Conservation (phyloP, 2,113 vertebrate genomes). For the Thalassoma bifasciatum region DNA sequence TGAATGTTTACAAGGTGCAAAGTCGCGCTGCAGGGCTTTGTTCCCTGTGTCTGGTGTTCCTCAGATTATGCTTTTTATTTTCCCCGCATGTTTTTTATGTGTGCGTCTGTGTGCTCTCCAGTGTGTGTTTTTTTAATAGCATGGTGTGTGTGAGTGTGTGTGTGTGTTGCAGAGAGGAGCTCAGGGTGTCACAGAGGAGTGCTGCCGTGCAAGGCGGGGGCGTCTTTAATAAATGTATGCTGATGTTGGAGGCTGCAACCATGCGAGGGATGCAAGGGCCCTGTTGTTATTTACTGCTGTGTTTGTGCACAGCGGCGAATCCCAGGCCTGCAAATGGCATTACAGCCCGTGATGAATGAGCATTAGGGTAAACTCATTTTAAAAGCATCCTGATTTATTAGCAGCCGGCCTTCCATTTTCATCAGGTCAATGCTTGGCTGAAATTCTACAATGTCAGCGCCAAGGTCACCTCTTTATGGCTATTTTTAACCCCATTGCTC, state of each 20-base stretch:
- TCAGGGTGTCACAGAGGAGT: conserved; percentile 80
- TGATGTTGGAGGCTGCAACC: conserved; percentile 87
- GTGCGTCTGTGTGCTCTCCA: conserved; percentile 47
- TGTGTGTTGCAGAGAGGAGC: conserved; percentile 69
- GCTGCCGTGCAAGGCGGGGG: conserved; percentile 84
- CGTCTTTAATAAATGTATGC: conserved; percentile 97
- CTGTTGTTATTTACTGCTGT: conserved; percentile 99
- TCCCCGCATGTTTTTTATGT: conserved; percentile 63
- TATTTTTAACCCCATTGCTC: conserved; percentile 85
- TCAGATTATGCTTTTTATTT: conserved; percentile 75
- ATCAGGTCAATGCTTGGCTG: conserved; percentile 99
- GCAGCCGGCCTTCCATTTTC: conserved; percentile 95
- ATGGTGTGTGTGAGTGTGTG: conserved; percentile 36
- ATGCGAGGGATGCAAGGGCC: conserved; percentile 86
- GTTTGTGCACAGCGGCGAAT: conserved; percentile 94
- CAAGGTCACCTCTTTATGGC: conserved; percentile 98
- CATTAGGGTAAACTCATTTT: conserved; percentile 99
- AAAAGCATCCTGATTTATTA: conserved; percentile 99
- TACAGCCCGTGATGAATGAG: conserved; percentile 98
- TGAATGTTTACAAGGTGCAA: conserved; percentile 85
- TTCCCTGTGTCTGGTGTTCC: conserved; percentile 75
- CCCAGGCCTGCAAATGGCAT: conserved; percentile 97
- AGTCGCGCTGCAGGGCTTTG: conserved; percentile 81
- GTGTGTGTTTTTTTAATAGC: conserved; percentile 66
- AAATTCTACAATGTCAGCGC: conserved; percentile 98